Evolutionary conservation across 2,113 vertebrate species (phyloP).

Genomic region (Salvelinus sp.): DNA sequence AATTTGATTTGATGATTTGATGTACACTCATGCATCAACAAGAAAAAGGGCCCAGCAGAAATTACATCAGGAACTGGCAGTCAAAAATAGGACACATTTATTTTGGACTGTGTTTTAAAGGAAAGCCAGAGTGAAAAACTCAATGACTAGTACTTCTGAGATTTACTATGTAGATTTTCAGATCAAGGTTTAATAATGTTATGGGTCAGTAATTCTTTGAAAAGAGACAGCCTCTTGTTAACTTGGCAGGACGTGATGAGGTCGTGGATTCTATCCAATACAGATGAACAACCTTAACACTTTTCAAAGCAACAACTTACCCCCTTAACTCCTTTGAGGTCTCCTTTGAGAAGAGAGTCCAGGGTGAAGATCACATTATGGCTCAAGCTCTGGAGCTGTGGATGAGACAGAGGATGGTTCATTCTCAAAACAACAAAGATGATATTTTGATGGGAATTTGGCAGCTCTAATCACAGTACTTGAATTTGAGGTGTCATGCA

Average conservation of each 20-base stretch:
- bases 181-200: background rate
- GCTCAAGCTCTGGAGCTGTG: slow-evolving; percentile 85
- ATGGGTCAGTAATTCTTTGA: background rate
- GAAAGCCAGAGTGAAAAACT: background rate
- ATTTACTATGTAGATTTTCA: slow-evolving; percentile 30
- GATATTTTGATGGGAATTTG: background rate
- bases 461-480: background rate
- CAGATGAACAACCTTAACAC: too few species aligned
- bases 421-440: background rate
- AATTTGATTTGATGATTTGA: too few species aligned
- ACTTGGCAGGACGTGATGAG: slow-evolving; percentile 2
- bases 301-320: slow-evolving; percentile 38
- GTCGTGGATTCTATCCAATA: background rate
- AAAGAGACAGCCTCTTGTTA: too few species aligned
- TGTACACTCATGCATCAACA: too few species aligned
- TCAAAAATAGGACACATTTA: slow-evolving; percentile 6
- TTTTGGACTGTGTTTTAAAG: slow-evolving; percentile 10
- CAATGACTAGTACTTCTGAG: slow-evolving; percentile 19
- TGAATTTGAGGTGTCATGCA: background rate
- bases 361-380: slow-evolving; percentile 92
- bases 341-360: slow-evolving; percentile 88
- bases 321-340: slow-evolving; percentile 88
- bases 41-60: too few species aligned
- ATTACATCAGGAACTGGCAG: background rate
- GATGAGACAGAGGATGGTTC: slow-evolving; percentile 12